Evolutionary conservation across 2,113 vertebrate genomes (phyloP).

Genomic region (Halichoeres trimaculatus): DNA sequence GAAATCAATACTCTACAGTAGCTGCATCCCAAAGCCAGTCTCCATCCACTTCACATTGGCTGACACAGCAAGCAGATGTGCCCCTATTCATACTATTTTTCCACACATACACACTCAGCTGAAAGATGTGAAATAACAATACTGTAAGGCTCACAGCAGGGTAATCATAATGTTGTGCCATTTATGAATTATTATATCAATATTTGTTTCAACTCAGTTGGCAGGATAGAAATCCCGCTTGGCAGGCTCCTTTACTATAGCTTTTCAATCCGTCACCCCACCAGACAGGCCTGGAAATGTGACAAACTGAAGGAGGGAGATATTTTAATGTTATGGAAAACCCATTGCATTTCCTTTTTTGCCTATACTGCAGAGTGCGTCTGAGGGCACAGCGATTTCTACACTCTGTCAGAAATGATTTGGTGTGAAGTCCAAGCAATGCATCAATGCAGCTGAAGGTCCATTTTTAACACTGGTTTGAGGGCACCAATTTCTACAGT

Average conservation of each 20-base stretch:
- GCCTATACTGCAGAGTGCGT: constrained; percentile 30
- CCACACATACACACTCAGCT: constrained; percentile 12
- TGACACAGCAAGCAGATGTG: constrained; percentile 52
- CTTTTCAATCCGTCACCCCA: constrained; percentile 36
- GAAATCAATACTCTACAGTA: constrained; percentile 75
- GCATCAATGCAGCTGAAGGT: constrained; percentile 24
- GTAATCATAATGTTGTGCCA: constrained; percentile 26
- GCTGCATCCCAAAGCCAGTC: constrained; percentile 58
- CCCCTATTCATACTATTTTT: no score
- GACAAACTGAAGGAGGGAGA: constrained; percentile 26
- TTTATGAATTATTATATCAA: constrained; percentile 40
- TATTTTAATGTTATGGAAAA: constrained; percentile 32
- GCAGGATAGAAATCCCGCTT: constrained; percentile 33
- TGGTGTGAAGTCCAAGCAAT: constrained; percentile 1
- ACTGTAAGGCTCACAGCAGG: constrained; percentile 4
- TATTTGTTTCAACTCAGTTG: constrained; percentile 44
- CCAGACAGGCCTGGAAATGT: constrained; percentile 22
- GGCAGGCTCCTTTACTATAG: constrained; percentile 20
- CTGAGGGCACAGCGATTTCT: constrained; percentile 20
- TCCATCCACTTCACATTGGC: constrained; percentile 41
- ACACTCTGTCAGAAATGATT: constrained; percentile 33
- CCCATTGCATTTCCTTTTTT: constrained; percentile 4
- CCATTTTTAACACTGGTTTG: constrained; percentile 23
- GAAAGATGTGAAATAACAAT: constrained; percentile 8
- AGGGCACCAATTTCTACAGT: background rate